Evolutionary conservation across 2,113 vertebrate species (phyloP), one percentile per base, ranked within the genome.

Genomic region (Paraplagusia blochii): DNA sequence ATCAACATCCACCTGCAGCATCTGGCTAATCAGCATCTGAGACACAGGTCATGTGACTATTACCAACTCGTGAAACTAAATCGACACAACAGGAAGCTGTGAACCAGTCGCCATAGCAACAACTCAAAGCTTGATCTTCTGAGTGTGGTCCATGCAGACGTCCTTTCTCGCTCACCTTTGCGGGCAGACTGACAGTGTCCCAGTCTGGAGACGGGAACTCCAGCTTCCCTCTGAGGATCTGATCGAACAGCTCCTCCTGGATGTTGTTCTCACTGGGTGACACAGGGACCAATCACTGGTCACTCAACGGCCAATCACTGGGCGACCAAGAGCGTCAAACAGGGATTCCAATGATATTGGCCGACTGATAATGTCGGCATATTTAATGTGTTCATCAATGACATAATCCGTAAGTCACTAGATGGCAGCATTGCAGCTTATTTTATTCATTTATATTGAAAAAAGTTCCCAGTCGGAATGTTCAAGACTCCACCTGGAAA

Each of bases 141-240:
- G n/a, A n/a, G n/a, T n/a, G n/a, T n/a, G n/a, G n/a, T n/a, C n/a
- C n/a, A n/a, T n/a, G n/a, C n/a, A n/a, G n/a, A n/a, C n/a, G n/a
- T n/a, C n/a, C n/a, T n/a, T n/a, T n/a, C n/a, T n/a, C n/a, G n/a
- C n/a, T 35, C 55, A 87, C 85, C 94, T 98, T 99, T 17, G 97
- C 97, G 0, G 93, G 92, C 45, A 93, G 90, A 0, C 95, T 95
- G 88, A 99, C 91, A 74, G 88, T 90, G 85, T 99, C 97, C 97
- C 97, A 99, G 85, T 99, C 98, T 1, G 97, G 96, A 44, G 97
- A 93, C 0, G 97, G 97, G 62, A 98, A 99, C 73, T 99, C 96
- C 73, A 99, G 88, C 72, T 94, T 94, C 53, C 97, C 97, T 52
- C 92, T 87, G 58, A 99, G 88, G 83, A 99, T 99, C 91, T 99